Conservation (phyloP, 2,113 vertebrate genomes). For the Hippocampus mohnikei region DNA sequence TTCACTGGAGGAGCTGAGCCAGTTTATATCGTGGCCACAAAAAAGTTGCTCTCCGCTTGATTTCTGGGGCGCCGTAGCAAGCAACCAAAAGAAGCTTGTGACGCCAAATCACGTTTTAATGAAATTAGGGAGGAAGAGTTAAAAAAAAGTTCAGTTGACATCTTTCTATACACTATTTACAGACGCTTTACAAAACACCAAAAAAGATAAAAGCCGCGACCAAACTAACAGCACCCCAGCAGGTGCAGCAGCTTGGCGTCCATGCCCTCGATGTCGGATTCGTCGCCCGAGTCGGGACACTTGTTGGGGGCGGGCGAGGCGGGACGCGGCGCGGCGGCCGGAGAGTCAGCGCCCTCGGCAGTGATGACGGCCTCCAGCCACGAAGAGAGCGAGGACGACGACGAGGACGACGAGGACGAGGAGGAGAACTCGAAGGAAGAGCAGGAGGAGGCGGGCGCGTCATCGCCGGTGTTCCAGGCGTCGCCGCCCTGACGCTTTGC, state of each 20-base stretch:
- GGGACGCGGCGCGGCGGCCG: background rate
- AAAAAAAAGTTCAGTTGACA: background rate
- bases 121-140: background rate
- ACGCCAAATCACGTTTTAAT: background rate
- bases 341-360: background rate
- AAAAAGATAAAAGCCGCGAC: background rate
- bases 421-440: background rate
- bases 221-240: background rate
- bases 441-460: background rate
- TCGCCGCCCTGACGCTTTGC: background rate
- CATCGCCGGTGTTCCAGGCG: background rate
- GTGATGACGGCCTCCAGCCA: slow-evolving; percentile 1
- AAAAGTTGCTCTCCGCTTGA: no score
- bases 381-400: background rate
- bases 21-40: no score
- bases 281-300: slow-evolving; percentile 1
- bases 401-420: background rate
- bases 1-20: no score
- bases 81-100: background rate
- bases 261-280: slow-evolving; percentile 11
- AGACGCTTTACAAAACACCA: background rate
- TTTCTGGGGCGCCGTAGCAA: no score
- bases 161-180: background rate
- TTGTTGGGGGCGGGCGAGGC: background rate
- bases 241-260: slow-evolving; percentile 2